Conservation (phyloP, 2,888 invertebrate species). For the Pristionchus arcanus region DNA sequence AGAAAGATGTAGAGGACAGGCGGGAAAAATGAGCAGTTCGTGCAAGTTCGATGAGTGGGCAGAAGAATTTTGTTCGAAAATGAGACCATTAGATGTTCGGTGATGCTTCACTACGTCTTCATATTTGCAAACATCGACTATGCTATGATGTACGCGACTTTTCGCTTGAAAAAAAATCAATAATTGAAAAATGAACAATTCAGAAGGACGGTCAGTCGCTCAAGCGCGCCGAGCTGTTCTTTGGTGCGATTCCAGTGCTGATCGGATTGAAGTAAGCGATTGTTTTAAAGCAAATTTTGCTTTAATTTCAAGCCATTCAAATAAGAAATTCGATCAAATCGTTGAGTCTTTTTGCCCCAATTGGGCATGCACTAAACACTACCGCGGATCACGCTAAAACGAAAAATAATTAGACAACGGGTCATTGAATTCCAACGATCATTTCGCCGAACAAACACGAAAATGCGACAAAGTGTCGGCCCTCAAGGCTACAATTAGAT, state of each 20-base stretch:
- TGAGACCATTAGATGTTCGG: background rate
- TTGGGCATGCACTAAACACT: too few relatives aligned
- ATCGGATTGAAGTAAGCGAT: conserved; percentile 70
- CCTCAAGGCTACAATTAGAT: conserved; percentile 13
- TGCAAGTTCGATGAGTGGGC: background rate
- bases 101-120: background rate
- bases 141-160: background rate
- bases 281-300: too few relatives aligned
- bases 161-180: background rate
- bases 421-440: too few relatives aligned
- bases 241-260: conserved; percentile 73
- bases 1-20: background rate
- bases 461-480: background rate
- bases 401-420: too few relatives aligned
- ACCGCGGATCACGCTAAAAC: too few relatives aligned
- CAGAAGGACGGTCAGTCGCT: conserved; percentile 67
- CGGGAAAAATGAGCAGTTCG: background rate
- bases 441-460: background rate
- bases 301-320: too few relatives aligned
- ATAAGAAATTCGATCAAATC: too few relatives aligned
- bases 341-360: too few relatives aligned
- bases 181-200: conserved; percentile 29
- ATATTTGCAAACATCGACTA: background rate
- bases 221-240: conserved; percentile 71
- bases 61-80: background rate